Conservation (phyloP, 2,113 vertebrate species). For the Corythornis madagascariensis region DNA sequence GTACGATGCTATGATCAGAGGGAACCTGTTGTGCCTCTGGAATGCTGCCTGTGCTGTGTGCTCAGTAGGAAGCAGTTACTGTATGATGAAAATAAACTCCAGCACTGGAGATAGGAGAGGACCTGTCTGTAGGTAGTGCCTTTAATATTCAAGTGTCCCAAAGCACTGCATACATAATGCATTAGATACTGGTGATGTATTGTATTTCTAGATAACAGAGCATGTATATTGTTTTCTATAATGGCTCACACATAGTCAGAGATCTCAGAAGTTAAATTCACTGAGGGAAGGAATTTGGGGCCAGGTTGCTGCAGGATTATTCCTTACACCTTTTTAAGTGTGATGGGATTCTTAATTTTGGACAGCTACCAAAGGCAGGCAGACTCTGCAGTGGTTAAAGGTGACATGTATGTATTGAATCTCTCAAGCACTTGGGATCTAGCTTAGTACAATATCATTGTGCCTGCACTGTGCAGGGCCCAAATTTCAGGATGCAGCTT, state of each 20-base stretch:
- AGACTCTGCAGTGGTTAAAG: background rate
- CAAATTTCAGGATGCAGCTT: background rate
- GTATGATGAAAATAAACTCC: constrained; percentile 21
- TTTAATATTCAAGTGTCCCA: constrained; percentile 22
- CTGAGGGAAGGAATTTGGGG: background rate
- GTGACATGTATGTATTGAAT: background rate
- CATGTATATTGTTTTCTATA: background rate
- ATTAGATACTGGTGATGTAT: background rate
- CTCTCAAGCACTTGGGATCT: background rate
- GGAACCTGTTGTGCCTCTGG: constrained; percentile 8
- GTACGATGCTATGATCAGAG: background rate
- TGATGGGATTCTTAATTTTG: background rate
- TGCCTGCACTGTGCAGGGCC: background rate
- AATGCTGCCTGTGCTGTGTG: background rate
- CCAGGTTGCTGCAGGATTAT: background rate
- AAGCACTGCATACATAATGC: background rate
- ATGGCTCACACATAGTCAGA: background rate
- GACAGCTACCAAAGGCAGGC: background rate
- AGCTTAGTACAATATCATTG: background rate
- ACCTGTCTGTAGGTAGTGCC: constrained; percentile 44
- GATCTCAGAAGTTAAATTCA: background rate
- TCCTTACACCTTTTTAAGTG: background rate
- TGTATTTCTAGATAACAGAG: background rate
- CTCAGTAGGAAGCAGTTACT: background rate
- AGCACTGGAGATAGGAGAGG: background rate